Evolutionary conservation across 2,113 vertebrate genomes (phyloP).

Genomic region (Sinocyclocheilus anshuiensis): DNA sequence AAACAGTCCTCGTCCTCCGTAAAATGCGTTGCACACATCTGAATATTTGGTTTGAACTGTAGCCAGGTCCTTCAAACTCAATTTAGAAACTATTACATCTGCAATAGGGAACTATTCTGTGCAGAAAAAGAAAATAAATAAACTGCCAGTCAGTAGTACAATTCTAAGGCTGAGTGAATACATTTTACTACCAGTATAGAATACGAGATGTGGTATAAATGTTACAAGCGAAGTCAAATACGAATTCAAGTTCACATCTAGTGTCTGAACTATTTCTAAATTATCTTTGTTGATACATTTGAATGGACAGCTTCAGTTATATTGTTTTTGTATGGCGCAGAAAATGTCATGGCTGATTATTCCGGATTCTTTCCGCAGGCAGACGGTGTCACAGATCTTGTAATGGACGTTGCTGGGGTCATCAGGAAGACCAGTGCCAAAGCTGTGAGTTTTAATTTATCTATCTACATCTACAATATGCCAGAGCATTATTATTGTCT

Average conservation of each 20-base stretch:
- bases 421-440: constrained; percentile 92
- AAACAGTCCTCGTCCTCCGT: too few relatives aligned
- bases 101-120: neutral
- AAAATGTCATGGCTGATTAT: neutral
- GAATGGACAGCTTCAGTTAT: neutral
- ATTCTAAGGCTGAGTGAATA: neutral
- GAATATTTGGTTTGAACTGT: too few relatives aligned
- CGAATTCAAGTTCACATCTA: neutral
- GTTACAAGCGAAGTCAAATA: too few relatives aligned
- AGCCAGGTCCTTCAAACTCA: neutral
- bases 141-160: neutral
- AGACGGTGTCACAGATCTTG: constrained; percentile 92
- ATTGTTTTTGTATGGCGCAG: neutral
- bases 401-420: constrained; percentile 94
- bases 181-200: neutral
- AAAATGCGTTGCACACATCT: too few relatives aligned
- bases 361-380: constrained; percentile 74
- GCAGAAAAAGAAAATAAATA: neutral
- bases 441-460: constrained; percentile 82
- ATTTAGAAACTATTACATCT: neutral
- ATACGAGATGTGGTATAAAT: neutral
- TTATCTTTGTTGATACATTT: neutral
- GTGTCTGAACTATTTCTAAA: neutral
- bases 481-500: too few relatives aligned
- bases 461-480: too few relatives aligned